A percentile compares a stretch with the other conserved stretches of the same genome.
These are phyloP conservation scores for Sceloporus undulatus DNA, from an alignment of 2,113 vertebrate genomes.

Conservation along the genomic window DNA sequence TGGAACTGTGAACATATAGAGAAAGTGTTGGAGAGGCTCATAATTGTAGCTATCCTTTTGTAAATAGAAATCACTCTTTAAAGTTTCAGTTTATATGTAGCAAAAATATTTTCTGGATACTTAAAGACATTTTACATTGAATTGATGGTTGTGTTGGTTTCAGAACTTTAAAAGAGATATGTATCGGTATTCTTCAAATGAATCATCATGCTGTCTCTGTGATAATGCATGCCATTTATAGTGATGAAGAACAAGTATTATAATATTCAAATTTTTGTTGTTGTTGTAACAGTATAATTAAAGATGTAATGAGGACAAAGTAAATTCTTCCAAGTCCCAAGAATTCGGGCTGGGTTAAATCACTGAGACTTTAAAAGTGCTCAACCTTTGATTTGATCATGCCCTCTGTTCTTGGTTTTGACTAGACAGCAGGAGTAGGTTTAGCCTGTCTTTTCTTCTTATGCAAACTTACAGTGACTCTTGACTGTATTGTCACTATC, in stretches of 20 bases:
- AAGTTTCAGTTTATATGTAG: neutral
- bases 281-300: neutral
- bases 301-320: neutral
- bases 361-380: neutral
- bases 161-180: conserved; percentile 4
- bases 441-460: neutral
- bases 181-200: conserved; percentile 2
- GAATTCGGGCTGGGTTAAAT: neutral
- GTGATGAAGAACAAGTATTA: neutral
- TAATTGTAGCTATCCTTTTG: neutral
- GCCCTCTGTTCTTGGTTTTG: neutral
- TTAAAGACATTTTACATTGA: neutral
- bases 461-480: neutral
- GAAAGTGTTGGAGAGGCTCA: neutral
- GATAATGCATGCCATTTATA: neutral
- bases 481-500: too few relatives aligned
- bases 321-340: neutral
- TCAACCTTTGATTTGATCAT: neutral
- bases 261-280: neutral
- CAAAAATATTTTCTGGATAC: neutral
- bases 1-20: neutral
- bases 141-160: neutral
- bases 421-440: neutral
- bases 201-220: conserved; percentile 12
- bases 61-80: neutral